Percentiles rank a stretch among this genome's conserved stretches.
phyloP scores from a whole-genome alignment of 2,888 invertebrate genomes.

The Platerodrilus igneus region DNA sequence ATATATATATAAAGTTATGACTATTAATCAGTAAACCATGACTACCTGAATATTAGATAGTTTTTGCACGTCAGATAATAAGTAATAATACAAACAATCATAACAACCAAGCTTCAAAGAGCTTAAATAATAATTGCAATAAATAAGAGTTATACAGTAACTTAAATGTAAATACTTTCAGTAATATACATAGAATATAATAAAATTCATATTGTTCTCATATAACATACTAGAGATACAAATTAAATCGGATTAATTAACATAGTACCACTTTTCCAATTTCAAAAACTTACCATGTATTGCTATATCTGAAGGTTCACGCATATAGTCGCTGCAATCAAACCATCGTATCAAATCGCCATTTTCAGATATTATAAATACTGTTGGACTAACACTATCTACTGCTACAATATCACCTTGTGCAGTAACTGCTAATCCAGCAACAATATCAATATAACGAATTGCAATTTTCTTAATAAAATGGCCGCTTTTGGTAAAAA shows the following conservation, averaged over 20 bases:
- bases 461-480: conserved; percentile 93
- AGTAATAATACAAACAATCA: no score
- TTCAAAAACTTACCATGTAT: conserved; percentile 67
- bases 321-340: conserved; percentile 96
- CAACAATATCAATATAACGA: conserved; percentile 85
- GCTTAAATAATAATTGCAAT: no score
- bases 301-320: conserved; percentile 95
- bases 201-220: neutral
- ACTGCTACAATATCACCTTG: conserved; percentile 94
- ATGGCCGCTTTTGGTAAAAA: conserved; percentile 92
- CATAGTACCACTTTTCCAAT: no score
- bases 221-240: no score
- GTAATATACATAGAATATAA: neutral
- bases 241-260: no score
- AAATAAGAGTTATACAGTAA: neutral
- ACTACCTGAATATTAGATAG: no score
- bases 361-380: conserved; percentile 87
- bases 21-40: no score
- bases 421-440: conserved; percentile 88
- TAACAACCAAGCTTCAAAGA: no score
- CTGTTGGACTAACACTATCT: conserved; percentile 94
- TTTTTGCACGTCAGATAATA: no score
- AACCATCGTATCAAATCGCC: conserved; percentile 95
- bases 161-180: neutral
- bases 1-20: no score